These are phyloP conservation scores for Anhinga anhinga DNA, from an alignment of 2,113 vertebrate genomes.

Conservation along the genomic window DNA sequence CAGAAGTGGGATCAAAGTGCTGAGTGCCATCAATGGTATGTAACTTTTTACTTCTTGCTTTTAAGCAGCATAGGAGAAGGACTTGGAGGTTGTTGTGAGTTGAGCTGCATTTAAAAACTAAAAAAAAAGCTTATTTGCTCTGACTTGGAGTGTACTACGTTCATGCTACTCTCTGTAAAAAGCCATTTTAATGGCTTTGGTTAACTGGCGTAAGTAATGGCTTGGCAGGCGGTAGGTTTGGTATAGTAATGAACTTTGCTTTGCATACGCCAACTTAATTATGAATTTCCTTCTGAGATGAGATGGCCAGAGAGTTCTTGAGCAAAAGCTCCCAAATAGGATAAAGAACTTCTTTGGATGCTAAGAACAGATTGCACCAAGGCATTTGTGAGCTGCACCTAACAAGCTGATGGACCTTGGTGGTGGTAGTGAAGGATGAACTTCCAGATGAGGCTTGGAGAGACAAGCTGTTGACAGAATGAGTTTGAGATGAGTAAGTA, in stretches of 20 bases:
- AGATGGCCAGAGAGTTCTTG: not conserved
- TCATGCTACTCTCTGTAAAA: not conserved
- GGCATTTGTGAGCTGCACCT: not conserved
- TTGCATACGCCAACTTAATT: not conserved
- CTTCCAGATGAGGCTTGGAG: not conserved
- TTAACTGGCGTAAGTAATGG: not conserved
- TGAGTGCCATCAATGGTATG: slow-evolving; percentile 90
- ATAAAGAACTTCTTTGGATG: not conserved
- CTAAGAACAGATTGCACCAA: too few species aligned
- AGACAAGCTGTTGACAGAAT: not conserved
- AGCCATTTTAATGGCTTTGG: not conserved
- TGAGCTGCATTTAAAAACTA: not conserved
- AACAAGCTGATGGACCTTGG: not conserved
- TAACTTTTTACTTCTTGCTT: not conserved
- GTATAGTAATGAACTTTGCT: not conserved
- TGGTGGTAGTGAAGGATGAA: not conserved
- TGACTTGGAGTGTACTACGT: not conserved
- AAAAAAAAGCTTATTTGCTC: not conserved
- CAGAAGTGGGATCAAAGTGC: slow-evolving; percentile 79
- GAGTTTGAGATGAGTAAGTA: not conserved
- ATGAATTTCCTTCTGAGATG: not conserved
- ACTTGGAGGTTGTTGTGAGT: not conserved
- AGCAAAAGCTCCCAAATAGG: not conserved
- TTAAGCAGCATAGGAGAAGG: not conserved
- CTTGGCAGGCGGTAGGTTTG: not conserved